Percentiles rank a stretch among this genome's conserved stretches.
Evolutionary conservation across 2,113 vertebrate species (phyloP).

Genomic region (Prochilodus magdalenae): DNA sequence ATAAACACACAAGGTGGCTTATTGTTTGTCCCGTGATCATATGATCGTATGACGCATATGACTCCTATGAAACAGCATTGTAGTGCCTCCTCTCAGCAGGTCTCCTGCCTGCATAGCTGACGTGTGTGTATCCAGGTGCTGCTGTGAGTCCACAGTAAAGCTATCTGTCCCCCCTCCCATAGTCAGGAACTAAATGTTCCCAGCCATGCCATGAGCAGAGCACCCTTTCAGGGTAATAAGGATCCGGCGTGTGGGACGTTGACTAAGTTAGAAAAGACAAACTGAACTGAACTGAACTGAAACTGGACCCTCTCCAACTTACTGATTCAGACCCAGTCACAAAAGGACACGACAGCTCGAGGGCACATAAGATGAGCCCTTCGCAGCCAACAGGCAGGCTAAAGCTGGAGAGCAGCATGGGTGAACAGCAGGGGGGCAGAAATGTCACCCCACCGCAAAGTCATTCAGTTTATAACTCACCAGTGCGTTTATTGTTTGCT

Average conservation of each 20-base stretch:
- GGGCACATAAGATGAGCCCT: background rate
- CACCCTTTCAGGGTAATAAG: conserved; percentile 16
- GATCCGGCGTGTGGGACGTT: background rate
- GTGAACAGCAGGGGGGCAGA: conserved; percentile 2
- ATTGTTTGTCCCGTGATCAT: no score
- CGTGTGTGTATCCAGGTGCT: conserved; percentile 31
- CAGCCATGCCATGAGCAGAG: conserved; percentile 27
- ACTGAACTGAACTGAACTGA: conserved; percentile 8
- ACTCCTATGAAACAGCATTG: no score
- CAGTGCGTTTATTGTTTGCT: conserved; percentile 15
- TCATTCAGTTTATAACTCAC: conserved; percentile 23
- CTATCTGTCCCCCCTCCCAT: conserved; percentile 5
- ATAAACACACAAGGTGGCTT: no score
- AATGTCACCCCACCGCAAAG: background rate
- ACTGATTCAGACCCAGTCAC: background rate
- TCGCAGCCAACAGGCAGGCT: background rate
- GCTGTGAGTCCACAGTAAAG: conserved; percentile 20
- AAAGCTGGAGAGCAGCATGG: background rate
- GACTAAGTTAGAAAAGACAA: background rate
- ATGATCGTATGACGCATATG: no score
- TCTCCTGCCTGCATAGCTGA: background rate
- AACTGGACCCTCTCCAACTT: background rate
- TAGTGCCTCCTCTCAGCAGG: no score
- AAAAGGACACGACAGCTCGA: conserved; percentile 11
- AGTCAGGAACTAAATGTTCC: conserved; percentile 38